These are phyloP conservation scores for Chelmon rostratus DNA, from an alignment of 2,797 vertebrate species.

Conservation along the genomic window DNA sequence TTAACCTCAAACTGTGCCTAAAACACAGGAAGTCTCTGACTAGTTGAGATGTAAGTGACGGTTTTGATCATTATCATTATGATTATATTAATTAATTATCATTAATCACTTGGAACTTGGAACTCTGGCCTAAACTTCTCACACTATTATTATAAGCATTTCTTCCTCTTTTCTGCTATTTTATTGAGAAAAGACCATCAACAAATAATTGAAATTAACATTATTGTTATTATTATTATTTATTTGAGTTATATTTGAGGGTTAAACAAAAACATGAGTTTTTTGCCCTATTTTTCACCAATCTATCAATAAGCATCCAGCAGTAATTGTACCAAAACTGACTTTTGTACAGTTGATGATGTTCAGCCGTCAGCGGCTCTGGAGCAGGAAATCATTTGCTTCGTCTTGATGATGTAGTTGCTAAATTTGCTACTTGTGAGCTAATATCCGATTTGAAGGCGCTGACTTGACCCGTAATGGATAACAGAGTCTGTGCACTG, in stretches of 20 bases:
- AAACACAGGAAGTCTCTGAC: too few relatives aligned
- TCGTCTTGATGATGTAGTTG: constrained; percentile 64
- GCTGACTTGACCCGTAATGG: constrained; percentile 64
- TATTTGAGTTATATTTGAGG: too few relatives aligned
- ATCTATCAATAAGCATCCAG: not conserved
- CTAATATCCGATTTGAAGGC: constrained; percentile 44
- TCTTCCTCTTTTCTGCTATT: not conserved
- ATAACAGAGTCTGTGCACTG: constrained; percentile 17
- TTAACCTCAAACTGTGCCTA: too few relatives aligned
- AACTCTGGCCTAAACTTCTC: too few relatives aligned
- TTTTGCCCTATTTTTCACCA: not conserved
- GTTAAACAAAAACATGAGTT: not conserved
- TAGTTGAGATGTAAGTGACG: too few relatives aligned
- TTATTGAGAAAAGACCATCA: not conserved
- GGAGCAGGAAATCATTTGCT: constrained; percentile 50
- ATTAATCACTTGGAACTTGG: too few relatives aligned
- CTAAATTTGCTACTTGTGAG: constrained; percentile 53
- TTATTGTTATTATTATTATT: too few relatives aligned
- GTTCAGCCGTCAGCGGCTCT: constrained; percentile 34
- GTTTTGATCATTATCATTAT: too few relatives aligned
- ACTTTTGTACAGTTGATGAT: constrained; percentile 7
- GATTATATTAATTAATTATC: too few relatives aligned
- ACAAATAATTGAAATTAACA: not conserved
- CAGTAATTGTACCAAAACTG: not conserved
- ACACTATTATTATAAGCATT: too few relatives aligned